A percentile compares a stretch with the other conserved stretches of the same genome.
These are phyloP conservation scores for Laterallus jamaicensis DNA, from an alignment of 2,113 vertebrate species.

Conservation along the genomic window DNA sequence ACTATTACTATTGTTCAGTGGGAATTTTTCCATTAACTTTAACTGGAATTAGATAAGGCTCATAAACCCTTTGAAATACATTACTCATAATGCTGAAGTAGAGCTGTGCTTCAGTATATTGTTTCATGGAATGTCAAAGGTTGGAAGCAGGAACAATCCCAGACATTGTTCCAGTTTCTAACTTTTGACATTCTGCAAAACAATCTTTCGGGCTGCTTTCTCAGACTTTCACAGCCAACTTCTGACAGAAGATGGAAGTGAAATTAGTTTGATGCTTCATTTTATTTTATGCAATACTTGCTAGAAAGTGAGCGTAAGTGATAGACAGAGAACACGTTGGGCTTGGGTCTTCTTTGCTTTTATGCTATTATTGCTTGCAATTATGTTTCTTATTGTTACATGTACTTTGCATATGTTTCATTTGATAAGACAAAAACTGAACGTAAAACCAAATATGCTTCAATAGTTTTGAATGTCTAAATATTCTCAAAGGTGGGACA, in stretches of 20 bases:
- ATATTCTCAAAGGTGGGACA: not conserved
- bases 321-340: fast-evolving
- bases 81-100: not conserved
- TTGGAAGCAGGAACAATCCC: not conserved
- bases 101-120: not conserved
- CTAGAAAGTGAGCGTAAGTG: fast-evolving
- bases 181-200: not conserved
- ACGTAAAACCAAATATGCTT: not conserved
- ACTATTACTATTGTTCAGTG: not conserved
- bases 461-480: not conserved
- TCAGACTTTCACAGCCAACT: not conserved
- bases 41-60: slow-evolving; percentile 35
- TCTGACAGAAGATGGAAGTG: not conserved
- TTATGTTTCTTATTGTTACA: fast-evolving
- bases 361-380: not conserved
- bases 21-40: not conserved
- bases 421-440: not conserved
- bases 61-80: slow-evolving; percentile 28
- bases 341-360: not conserved
- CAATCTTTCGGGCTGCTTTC: not conserved
- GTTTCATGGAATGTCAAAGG: slow-evolving; percentile 51
- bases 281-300: not conserved
- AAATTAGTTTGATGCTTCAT: not conserved
- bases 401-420: not conserved
- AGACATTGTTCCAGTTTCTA: slow-evolving; percentile 1